Evolutionary conservation across 1,140 invertebrate genomes (phyloP), one percentile per base, ranked within the genome.

Genomic region (Aricia agestis): DNA sequence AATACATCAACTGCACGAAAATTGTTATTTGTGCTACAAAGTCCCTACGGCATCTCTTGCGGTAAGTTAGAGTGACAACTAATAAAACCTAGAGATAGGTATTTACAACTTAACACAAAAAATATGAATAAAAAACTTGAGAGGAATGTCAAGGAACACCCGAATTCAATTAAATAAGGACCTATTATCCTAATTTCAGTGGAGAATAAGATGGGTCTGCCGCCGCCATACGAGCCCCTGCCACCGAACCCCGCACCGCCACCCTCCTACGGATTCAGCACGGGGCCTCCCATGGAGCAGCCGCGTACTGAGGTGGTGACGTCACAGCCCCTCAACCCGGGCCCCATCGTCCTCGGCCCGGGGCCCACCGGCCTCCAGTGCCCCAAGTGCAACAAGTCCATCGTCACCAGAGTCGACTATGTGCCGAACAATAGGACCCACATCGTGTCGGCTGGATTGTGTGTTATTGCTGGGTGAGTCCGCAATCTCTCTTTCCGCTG

Each of bases 151-250:
- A n/a, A n/a, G n/a, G n/a, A n/a, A n/a, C n/a, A n/a, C n/a, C n/a
- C n/a, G n/a, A n/a, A n/a, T n/a, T n/a, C n/a, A n/a, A n/a, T n/a
- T n/a, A n/a, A n/a, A n/a, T n/a, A n/a, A n/a, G n/a, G n/a, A n/a
- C n/a, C n/a, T n/a, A n/a, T n/a, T n/a, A n/a, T n/a, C n/a, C n/a
- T n/a, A n/a, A n/a, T 82, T 89, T 68, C 86, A 90, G 88, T 90
- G 88, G 88, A 90, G 79, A 89, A 89, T 61, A 90, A 90, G 78
- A 89, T 90, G 83, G 88, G 88, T 25, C 71, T 90, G 6, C 88
- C 88, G 10, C 88, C 88, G 18, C 86, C 86, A 1, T 89, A 90
- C 67, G 82, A 90, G 57, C 82, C 78, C 17, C 74, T 80, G 31
- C 74, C 80, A n/a, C 78, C 84, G 0, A 84, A 84, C 66, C 85